Conservation (phyloP, 2,113 vertebrate species). For the Sceloporus undulatus region DNA sequence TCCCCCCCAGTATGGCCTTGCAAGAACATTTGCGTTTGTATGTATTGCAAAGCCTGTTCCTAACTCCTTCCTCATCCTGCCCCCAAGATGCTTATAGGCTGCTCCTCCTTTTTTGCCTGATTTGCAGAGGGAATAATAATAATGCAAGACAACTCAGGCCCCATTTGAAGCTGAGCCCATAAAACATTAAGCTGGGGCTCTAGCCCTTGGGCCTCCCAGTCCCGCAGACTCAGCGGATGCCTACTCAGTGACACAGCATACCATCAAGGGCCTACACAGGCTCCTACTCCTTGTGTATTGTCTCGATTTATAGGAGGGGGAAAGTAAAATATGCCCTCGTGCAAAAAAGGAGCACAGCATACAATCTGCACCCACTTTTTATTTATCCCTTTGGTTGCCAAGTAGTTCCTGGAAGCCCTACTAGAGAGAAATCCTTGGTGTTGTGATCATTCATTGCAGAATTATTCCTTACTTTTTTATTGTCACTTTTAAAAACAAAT, state of each 20-base stretch:
- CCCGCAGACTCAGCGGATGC: constrained; percentile 66
- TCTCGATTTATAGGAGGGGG: constrained; percentile 55
- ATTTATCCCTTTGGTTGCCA: constrained; percentile 4
- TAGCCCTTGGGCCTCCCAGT: constrained; percentile 63
- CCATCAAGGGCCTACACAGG: constrained; percentile 58
- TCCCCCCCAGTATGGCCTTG: constrained; percentile 8
- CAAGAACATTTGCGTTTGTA: background rate
- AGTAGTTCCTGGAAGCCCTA: constrained; percentile 47
- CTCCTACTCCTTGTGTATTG: constrained; percentile 60
- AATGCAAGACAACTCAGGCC: constrained; percentile 51
- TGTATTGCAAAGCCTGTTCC: background rate
- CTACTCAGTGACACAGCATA: constrained; percentile 48
- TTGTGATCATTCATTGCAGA: background rate
- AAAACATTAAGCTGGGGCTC: constrained; percentile 64
- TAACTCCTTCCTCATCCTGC: constrained; percentile 14
- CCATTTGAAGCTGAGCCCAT: constrained; percentile 67
- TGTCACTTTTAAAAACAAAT: constrained; percentile 25
- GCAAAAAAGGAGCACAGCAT: constrained; percentile 27
- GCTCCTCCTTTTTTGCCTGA: constrained; percentile 25
- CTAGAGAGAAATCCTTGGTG: background rate
- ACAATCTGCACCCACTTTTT: constrained; percentile 33
- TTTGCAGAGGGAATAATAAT: constrained; percentile 57
- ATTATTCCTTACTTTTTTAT: background rate
- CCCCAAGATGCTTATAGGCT: background rate
- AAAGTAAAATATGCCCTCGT: background rate